These are phyloP conservation scores for Oasisia sp. DNA, from an alignment of 2,888 invertebrate species.

Conservation along the genomic window DNA sequence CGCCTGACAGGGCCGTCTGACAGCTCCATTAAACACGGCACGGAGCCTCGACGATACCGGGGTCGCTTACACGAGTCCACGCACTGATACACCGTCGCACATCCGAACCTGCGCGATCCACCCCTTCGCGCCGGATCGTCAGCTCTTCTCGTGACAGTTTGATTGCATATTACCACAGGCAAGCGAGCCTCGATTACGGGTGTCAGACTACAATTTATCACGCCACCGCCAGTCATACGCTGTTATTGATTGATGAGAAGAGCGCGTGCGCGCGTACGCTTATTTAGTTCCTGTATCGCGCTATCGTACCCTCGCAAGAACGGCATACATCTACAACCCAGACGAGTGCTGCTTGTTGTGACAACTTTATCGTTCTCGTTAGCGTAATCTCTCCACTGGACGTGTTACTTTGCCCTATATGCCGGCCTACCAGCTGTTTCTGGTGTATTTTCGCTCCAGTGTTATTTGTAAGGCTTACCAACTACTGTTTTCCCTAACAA, in stretches of 20 bases:
- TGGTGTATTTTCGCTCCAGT: no score
- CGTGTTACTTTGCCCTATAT: neutral
- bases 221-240: neutral
- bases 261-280: neutral
- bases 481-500: no score
- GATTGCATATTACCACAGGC: neutral
- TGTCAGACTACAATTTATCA: neutral
- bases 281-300: neutral
- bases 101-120: no score
- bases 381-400: neutral
- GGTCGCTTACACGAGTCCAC: neutral
- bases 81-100: neutral
- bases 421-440: no score
- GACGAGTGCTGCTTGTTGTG: neutral
- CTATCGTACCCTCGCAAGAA: neutral
- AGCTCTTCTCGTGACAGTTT: neutral
- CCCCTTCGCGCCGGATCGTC: neutral
- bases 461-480: no score
- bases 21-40: neutral
- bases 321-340: neutral
- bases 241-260: constrained; percentile 5
- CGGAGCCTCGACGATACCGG: neutral
- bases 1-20: neutral
- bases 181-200: neutral
- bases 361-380: neutral